A percentile compares a stretch with the other conserved stretches of the same genome.
Conservation (phyloP, 2,888 invertebrate species). For the Holacanthella duospinosa region DNA sequence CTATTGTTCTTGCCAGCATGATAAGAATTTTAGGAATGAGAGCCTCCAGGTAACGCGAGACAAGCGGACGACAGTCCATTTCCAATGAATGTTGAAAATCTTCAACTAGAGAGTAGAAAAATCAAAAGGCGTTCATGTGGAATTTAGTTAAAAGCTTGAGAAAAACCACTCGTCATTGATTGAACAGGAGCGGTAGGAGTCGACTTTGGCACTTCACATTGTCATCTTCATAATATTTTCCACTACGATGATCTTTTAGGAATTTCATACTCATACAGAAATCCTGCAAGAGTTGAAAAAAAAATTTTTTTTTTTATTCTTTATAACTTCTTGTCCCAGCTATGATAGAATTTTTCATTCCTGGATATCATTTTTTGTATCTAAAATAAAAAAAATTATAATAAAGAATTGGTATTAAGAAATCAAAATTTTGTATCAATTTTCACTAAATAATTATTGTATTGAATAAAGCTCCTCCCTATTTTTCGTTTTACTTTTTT, state of each 20-base stretch:
- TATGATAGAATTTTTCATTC: too few species aligned
- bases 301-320: too few species aligned
- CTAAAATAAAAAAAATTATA: too few species aligned
- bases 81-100: background rate
- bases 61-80: constrained; percentile 16
- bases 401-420: too few species aligned
- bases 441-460: too few species aligned
- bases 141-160: constrained; percentile 28
- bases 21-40: background rate
- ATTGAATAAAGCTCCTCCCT: too few species aligned
- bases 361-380: too few species aligned
- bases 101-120: constrained; percentile 1
- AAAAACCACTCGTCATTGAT: constrained; percentile 24
- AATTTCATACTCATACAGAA: too few species aligned
- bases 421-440: too few species aligned
- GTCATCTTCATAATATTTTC: constrained; percentile 6
- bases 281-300: too few species aligned
- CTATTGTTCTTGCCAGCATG: background rate
- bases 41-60: constrained; percentile 6
- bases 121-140: constrained; percentile 23
- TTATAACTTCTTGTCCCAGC: too few species aligned
- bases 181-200: constrained; percentile 10
- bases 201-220: background rate
- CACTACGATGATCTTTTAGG: background rate
- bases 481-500: too few species aligned